phyloP scores from a whole-genome alignment of 2,797 vertebrate species.

The Chelmon rostratus region DNA sequence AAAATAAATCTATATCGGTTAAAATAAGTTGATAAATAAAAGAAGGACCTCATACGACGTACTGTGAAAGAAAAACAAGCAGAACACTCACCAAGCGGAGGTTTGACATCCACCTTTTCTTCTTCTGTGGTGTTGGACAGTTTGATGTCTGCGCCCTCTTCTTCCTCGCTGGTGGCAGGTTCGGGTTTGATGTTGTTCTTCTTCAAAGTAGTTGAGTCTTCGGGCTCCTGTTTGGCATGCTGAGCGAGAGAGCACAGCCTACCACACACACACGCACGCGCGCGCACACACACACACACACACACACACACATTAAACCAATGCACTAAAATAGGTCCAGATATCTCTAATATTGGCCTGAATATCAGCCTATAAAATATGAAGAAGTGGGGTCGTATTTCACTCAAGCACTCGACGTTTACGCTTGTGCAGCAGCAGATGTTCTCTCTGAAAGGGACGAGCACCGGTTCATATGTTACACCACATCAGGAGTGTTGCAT shows the following conservation, averaged over 20 bases:
- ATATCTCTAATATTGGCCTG: background rate
- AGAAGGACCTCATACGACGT: too few species aligned
- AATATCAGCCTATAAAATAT: background rate
- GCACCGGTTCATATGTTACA: background rate
- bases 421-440: background rate
- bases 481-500: background rate
- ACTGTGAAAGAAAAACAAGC: too few species aligned
- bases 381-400: background rate
- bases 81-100: constrained; percentile 21
- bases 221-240: constrained; percentile 57
- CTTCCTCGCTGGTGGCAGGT: constrained; percentile 55
- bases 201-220: constrained; percentile 50
- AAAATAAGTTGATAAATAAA: too few species aligned
- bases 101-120: constrained; percentile 46
- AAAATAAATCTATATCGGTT: too few species aligned
- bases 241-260: constrained; percentile 69
- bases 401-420: background rate
- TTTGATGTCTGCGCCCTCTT: constrained; percentile 12
- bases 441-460: background rate
- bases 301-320: too few species aligned
- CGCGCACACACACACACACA: background rate
- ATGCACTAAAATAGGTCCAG: background rate
- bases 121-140: constrained; percentile 1
- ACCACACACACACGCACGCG: background rate
- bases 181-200: constrained; percentile 59